Conservation (phyloP, 2,888 invertebrate genomes). For the Eupelmus urozonus region DNA sequence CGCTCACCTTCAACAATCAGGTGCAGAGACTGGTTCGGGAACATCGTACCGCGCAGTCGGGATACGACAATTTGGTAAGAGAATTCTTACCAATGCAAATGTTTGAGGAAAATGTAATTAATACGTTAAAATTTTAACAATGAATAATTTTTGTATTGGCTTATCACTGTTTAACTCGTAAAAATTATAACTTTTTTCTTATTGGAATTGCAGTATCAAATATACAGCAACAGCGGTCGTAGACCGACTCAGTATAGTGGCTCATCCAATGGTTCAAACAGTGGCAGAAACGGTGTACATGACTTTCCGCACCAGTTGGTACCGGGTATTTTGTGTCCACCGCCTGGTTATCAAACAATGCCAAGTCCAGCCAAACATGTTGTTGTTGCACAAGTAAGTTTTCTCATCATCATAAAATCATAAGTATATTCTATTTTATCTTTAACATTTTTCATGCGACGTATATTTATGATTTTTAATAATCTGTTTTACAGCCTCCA, state of each 20-base stretch:
- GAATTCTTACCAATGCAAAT: background rate
- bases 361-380: conserved; percentile 86
- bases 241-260: conserved; percentile 80
- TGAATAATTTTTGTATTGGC: too few species aligned
- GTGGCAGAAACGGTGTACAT: conserved; percentile 78
- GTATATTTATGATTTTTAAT: conserved; percentile 1
- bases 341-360: conserved; percentile 89
- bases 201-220: conserved; percentile 83
- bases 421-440: background rate
- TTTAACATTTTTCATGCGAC: background rate
- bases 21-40: conserved; percentile 86
- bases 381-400: conserved; percentile 79
- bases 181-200: background rate
- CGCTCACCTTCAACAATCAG: conserved; percentile 96
- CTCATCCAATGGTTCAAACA: conserved; percentile 80
- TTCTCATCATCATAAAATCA: conserved; percentile 1
- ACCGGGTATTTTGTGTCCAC: conserved; percentile 94
- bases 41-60: conserved; percentile 82
- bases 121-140: too few species aligned
- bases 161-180: conserved; percentile 9
- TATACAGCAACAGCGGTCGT: conserved; percentile 84
- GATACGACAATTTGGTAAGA: conserved; percentile 86
- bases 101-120: background rate
- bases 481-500: conserved; percentile 72
- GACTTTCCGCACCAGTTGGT: conserved; percentile 94